These are phyloP conservation scores for Strigamia maritima DNA, from an alignment of 2,888 invertebrate genomes.

Conservation along the genomic window DNA sequence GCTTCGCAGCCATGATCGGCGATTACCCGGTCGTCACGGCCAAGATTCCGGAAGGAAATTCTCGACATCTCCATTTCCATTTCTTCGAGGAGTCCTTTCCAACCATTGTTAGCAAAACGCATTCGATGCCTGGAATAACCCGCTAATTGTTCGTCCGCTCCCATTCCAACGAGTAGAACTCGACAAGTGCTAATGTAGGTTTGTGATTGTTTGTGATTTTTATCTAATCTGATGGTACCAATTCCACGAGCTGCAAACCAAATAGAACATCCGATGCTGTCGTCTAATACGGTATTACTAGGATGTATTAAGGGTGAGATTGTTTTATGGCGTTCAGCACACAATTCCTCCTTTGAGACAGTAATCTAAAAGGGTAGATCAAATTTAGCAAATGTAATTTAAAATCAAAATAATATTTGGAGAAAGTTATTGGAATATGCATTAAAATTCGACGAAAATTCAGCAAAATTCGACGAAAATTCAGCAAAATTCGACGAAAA, in stretches of 20 bases:
- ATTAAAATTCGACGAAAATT: neutral
- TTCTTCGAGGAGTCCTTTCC: slow-evolving; percentile 62
- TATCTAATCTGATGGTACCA: slow-evolving; percentile 52
- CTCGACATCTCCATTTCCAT: slow-evolving; percentile 75
- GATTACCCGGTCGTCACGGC: slow-evolving; percentile 85
- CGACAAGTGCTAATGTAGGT: slow-evolving; percentile 62
- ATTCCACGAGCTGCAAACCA: slow-evolving; percentile 90
- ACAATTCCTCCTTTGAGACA: neutral
- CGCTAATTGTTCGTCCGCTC: slow-evolving; percentile 95
- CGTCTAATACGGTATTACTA: slow-evolving; percentile 82
- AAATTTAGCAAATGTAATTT: too few species aligned
- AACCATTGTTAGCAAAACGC: slow-evolving; percentile 53
- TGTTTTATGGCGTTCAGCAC: neutral
- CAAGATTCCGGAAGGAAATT: slow-evolving; percentile 85
- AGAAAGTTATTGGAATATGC: too few species aligned
- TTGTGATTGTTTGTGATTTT: slow-evolving; percentile 38
- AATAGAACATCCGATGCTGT: slow-evolving; percentile 84
- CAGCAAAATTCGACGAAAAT: too few species aligned
- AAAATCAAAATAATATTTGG: neutral
- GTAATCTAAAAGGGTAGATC: neutral
- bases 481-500: neutral
- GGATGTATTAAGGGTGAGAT: slow-evolving; percentile 64
- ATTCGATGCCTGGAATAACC: slow-evolving; percentile 88
- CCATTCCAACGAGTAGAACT: slow-evolving; percentile 87
- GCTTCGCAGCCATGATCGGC: slow-evolving; percentile 72